phyloP scores from a whole-genome alignment of 2,113 vertebrate species.

The Illadopsis cleaveri region DNA sequence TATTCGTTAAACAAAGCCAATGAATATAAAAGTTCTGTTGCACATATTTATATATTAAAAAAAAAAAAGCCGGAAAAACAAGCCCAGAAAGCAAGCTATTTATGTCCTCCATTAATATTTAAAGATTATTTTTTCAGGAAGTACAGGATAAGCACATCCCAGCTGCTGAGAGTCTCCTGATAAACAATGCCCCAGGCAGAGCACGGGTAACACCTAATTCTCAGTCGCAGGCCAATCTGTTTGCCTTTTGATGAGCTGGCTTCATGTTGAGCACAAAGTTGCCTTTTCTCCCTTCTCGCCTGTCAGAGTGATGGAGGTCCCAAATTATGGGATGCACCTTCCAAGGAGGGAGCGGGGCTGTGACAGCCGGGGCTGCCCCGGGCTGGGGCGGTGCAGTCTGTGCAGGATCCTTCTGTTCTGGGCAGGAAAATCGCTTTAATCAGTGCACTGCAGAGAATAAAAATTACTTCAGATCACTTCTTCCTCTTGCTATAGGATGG shows the following conservation, averaged over 20 bases:
- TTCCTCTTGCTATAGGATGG: background rate
- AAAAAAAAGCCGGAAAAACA: background rate
- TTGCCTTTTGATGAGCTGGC: conserved; percentile 7
- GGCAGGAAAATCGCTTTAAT: background rate
- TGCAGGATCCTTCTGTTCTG: background rate
- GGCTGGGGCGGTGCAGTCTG: background rate
- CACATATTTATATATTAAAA: background rate
- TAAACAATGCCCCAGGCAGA: conserved; percentile 40
- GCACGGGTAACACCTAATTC: conserved; percentile 37
- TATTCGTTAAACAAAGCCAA: background rate
- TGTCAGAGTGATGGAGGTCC: background rate
- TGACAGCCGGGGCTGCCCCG: background rate
- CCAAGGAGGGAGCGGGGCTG: background rate
- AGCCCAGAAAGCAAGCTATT: conserved; percentile 29
- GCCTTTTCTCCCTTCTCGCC: background rate
- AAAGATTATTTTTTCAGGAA: conserved; percentile 24
- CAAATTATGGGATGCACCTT: background rate
- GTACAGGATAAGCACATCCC: conserved; percentile 25
- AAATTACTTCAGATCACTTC: background rate
- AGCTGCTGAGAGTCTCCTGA: conserved; percentile 30
- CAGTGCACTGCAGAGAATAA: background rate
- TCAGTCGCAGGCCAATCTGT: background rate
- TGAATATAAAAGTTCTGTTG: background rate
- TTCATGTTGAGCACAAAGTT: background rate
- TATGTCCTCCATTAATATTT: conserved; percentile 58